A percentile compares a stretch with the other conserved stretches of the same genome.
These are phyloP conservation scores for Proales similis DNA, from an alignment of 1,140 invertebrate species.

Conservation along the genomic window DNA sequence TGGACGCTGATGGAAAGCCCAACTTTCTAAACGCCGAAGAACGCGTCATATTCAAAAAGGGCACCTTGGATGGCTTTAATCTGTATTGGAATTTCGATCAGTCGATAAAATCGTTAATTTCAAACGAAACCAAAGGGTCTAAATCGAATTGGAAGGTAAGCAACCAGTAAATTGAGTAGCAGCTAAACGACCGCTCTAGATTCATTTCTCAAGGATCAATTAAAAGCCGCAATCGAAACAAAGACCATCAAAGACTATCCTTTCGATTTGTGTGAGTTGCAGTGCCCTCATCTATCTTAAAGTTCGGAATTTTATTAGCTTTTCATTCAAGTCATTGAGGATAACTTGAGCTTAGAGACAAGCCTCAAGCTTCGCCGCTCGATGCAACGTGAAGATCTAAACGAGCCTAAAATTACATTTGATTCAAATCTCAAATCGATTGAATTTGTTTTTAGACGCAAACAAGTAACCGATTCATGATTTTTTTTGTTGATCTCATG, in stretches of 20 bases:
- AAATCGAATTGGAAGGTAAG: no score
- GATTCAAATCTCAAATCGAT: conserved; percentile 17
- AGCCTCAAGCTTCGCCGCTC: conserved; percentile 11
- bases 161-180: no score
- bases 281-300: neutral
- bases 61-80: conserved; percentile 28
- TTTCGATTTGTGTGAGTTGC: conserved; percentile 22
- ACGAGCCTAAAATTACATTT: conserved; percentile 11
- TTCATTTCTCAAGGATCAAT: neutral
- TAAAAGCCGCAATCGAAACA: conserved; percentile 13
- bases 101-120: no score
- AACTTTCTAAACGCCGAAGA: conserved; percentile 31
- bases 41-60: conserved; percentile 31
- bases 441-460: conserved; percentile 17
- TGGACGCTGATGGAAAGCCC: conserved; percentile 15
- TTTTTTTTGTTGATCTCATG: neutral
- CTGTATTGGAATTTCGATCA: conserved; percentile 36
- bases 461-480: conserved; percentile 13
- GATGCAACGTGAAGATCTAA: neutral
- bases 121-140: no score
- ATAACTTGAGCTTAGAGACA: neutral
- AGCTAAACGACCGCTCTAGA: neutral
- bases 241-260: neutral
- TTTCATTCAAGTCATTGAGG: conserved; percentile 16
- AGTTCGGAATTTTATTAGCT: neutral